Evolutionary conservation across 2,888 invertebrate species (phyloP), one percentile per base, ranked within the genome.

Genomic region (Melieria picta): DNA sequence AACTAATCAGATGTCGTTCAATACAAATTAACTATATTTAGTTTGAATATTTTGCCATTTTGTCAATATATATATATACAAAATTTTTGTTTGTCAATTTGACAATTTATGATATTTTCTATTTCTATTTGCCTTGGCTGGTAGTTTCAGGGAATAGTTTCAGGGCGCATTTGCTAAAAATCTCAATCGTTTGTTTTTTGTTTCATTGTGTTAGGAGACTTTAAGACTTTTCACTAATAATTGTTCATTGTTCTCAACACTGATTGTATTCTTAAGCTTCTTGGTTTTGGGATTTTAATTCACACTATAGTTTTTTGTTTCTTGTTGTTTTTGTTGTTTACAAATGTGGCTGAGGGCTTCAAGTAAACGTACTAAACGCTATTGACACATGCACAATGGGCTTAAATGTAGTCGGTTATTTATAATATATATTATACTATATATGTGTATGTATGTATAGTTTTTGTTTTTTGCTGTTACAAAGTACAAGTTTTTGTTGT

Each of bases 241-340:
- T 69, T 65, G 7, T 61, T n/a, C 63, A 62, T 68, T 70, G 65
- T 83, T 83, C 81, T 81, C 74, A 84, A 84, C 82, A 82, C 79
- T 84, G 85, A 84, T 84, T 84, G 85, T 84, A 81, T 83, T 82
- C 79, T 79, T 84, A 84, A 84, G 84, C 84, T 84, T 85, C 84
- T 84, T 83, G 84, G 85, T 80, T 84, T 65, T 73, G 70, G 71
- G 61, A 70, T 55, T 62, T 65, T 62, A 30, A 52, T 70, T 48
- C 13, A 10, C 52, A 68, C 50, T 69, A 65, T 69, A 5, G 42
- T 11, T 30, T 45, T 47, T 68, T 73, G 4, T 63, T 69, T 52
- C 50, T 66, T 55, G 1, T 46, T 55, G n/a, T 47, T 65, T 57
- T 30, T 10, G 4, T 30, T 30, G 30, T 30, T 30, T 30, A 30